phyloP scores from a whole-genome alignment of 2,113 vertebrate species.

The Pristiophorus japonicus region DNA sequence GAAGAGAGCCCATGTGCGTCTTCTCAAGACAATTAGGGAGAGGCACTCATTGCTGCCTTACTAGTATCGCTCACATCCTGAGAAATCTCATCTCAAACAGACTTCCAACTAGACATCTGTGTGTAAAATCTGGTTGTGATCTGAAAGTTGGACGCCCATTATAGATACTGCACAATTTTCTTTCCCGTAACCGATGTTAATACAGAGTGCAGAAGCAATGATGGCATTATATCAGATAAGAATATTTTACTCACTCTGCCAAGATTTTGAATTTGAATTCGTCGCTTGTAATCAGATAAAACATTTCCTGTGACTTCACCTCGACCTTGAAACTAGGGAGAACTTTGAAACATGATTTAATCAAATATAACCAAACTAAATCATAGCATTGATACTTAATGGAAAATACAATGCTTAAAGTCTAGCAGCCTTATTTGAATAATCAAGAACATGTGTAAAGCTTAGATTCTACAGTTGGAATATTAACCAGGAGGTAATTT shows the following conservation, averaged over 20 bases:
- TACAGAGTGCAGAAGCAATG: neutral
- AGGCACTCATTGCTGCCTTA: no score
- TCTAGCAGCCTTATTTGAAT: neutral
- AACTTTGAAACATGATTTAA: conserved; percentile 13
- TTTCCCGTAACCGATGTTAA: neutral
- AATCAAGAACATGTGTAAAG: neutral
- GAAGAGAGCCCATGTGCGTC: no score
- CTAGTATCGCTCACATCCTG: no score
- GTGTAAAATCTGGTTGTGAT: rapidly evolving
- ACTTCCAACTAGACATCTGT: neutral
- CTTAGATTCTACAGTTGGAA: neutral
- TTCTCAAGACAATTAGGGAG: no score
- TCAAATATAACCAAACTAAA: neutral
- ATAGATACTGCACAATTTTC: neutral
- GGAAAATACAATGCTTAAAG: neutral
- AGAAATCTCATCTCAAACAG: neutral
- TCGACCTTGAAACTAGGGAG: conserved; percentile 3
- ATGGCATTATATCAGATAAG: neutral
- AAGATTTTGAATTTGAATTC: neutral
- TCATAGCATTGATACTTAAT: neutral
- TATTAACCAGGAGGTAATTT: neutral
- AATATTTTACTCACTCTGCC: neutral
- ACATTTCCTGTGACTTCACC: neutral
- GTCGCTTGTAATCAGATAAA: neutral
- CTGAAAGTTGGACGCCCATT: neutral